Conservation (phyloP, 2,888 invertebrate species). For the Diplazon laetatorius region DNA sequence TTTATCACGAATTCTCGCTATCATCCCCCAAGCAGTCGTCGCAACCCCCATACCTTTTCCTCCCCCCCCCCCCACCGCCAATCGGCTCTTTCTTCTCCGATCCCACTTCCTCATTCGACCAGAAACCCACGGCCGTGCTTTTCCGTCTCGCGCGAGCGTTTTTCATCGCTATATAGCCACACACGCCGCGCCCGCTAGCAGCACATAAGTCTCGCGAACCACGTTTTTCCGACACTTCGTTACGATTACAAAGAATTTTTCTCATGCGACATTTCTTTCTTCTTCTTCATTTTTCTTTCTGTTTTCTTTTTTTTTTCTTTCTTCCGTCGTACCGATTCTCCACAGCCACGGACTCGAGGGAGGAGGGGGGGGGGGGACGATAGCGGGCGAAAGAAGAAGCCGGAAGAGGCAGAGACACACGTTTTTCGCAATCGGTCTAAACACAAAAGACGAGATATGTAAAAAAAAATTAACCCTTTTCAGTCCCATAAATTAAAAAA, state of each 20-base stretch:
- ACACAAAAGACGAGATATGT: too few species aligned
- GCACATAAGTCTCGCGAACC: slow-evolving; percentile 54
- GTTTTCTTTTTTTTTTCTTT: slow-evolving; percentile 2
- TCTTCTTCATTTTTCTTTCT: slow-evolving; percentile 25
- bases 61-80: too few species aligned
- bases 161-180: too few species aligned
- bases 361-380: slow-evolving; percentile 23
- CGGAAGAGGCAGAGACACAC: too few species aligned
- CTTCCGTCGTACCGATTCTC: neutral
- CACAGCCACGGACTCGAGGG: slow-evolving; percentile 7
- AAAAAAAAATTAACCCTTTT: too few species aligned
- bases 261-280: slow-evolving; percentile 49
- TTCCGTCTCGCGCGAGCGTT: too few species aligned
- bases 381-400: slow-evolving; percentile 34
- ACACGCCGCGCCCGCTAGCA: slow-evolving; percentile 3
- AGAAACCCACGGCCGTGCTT: too few species aligned
- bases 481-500: too few species aligned
- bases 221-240: slow-evolving; percentile 64
- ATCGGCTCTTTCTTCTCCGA: too few species aligned
- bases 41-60: slow-evolving; percentile 51
- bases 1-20: slow-evolving; percentile 57
- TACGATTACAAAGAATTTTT: slow-evolving; percentile 63
- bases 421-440: too few species aligned
- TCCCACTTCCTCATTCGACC: slow-evolving; percentile 47
- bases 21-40: slow-evolving; percentile 54